Conservation (phyloP, 1,140 invertebrate genomes). For the Chironomus tepperi region DNA sequence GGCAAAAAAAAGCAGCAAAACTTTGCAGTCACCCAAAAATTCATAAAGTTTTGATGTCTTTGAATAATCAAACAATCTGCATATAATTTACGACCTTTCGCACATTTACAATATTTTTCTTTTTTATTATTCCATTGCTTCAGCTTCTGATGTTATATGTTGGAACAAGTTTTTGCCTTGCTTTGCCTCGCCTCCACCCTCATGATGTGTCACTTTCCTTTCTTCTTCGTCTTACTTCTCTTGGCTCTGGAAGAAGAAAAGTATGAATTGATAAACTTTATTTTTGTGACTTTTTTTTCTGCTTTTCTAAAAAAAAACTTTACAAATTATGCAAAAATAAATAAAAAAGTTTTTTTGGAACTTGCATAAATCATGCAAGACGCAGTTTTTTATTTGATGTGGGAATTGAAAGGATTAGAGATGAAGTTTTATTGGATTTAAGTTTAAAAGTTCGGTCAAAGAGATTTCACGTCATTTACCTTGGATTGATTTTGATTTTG, state of each 20-base stretch:
- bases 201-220: not conserved
- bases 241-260: not conserved
- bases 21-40: not conserved
- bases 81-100: conserved; percentile 13
- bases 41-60: conserved; percentile 9
- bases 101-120: conserved; percentile 14
- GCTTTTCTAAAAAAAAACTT: not conserved
- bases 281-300: not conserved
- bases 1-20: not conserved
- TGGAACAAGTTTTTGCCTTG: no score
- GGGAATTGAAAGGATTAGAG: no score
- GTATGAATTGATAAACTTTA: conserved; percentile 11
- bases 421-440: no score
- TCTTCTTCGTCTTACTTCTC: not conserved
- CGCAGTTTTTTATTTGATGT: no score
- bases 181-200: not conserved
- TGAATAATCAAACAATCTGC: conserved; percentile 13
- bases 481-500: no score
- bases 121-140: no score
- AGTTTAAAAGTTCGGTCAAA: no score
- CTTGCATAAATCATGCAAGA: no score
- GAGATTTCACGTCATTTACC: no score
- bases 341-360: no score
- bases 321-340: no score
- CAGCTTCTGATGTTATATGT: no score